Conservation (phyloP, 2,888 invertebrate genomes). For the Tipula unca region DNA sequence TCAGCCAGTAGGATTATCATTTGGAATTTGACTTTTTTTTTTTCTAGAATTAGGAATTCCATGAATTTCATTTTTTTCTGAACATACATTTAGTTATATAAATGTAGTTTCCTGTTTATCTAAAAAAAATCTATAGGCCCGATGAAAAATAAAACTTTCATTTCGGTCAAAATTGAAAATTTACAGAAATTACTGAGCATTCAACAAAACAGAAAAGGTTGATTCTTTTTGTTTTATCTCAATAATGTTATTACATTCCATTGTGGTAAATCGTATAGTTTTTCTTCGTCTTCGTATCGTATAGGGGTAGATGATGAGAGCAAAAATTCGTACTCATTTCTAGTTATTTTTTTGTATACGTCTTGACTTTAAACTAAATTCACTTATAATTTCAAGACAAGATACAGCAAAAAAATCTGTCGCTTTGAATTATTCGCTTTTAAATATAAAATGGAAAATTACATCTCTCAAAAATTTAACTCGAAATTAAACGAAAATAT, state of each 20-base stretch:
- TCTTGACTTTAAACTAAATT: not conserved
- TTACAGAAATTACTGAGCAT: not conserved
- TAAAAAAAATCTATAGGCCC: not conserved
- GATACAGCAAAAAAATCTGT: not conserved
- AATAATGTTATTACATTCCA: not conserved
- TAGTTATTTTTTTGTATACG: not conserved
- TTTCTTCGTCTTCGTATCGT: not conserved
- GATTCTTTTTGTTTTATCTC: not conserved
- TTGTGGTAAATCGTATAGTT: not conserved
- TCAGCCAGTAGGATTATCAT: not conserved
- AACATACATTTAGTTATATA: not conserved
- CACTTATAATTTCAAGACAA: not conserved
- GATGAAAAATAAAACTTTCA: not conserved
- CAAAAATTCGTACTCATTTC: not conserved
- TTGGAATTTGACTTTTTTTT: not conserved
- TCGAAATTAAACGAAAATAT: no score
- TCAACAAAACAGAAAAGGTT: not conserved
- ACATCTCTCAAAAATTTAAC: no score
- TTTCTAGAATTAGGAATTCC: not conserved
- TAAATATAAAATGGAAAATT: no score
- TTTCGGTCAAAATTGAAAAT: not conserved
- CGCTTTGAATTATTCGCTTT: not conserved
- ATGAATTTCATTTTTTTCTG: not conserved
- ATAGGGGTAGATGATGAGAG: not conserved
- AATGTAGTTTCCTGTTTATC: not conserved